Evolutionary conservation across 2,113 vertebrate species (phyloP).

Genomic region (Suricata suricatta): DNA sequence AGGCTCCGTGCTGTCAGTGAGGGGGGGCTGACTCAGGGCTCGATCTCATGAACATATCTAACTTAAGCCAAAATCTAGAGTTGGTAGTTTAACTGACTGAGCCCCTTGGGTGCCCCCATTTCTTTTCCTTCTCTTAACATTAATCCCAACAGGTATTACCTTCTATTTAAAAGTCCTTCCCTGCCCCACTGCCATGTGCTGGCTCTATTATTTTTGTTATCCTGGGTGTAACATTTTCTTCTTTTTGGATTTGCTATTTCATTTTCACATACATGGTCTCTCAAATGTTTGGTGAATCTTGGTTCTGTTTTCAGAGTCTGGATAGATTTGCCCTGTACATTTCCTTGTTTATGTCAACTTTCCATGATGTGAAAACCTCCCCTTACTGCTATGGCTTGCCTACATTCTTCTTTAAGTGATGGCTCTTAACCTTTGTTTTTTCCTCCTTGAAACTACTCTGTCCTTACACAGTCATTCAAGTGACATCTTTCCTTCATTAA

Average conservation of each 20-base stretch:
- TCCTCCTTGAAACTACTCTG: background rate
- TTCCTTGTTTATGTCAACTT: background rate
- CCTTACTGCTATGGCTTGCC: background rate
- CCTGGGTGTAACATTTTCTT: background rate
- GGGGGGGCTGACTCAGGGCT: too few relatives aligned
- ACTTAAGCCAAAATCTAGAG: too few relatives aligned
- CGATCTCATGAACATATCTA: too few relatives aligned
- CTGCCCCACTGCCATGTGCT: background rate
- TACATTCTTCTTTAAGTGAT: background rate
- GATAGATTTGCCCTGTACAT: too few relatives aligned
- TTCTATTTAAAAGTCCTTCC: background rate
- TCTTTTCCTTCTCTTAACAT: background rate
- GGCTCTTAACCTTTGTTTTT: background rate
- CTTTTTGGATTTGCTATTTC: background rate
- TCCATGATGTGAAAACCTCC: background rate
- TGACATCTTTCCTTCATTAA: too few relatives aligned
- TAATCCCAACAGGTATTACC: background rate
- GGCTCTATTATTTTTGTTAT: background rate
- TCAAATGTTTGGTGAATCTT: background rate
- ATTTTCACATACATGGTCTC: background rate
- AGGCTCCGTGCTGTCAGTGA: too few relatives aligned
- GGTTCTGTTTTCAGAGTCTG: background rate
- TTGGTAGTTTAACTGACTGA: too few relatives aligned
- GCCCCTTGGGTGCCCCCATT: background rate
- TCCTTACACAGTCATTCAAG: background rate